Percentiles rank a stretch among this genome's conserved stretches.
Conservation (phyloP, 2,888 invertebrate genomes). For the Drosophila stalkeri region DNA sequence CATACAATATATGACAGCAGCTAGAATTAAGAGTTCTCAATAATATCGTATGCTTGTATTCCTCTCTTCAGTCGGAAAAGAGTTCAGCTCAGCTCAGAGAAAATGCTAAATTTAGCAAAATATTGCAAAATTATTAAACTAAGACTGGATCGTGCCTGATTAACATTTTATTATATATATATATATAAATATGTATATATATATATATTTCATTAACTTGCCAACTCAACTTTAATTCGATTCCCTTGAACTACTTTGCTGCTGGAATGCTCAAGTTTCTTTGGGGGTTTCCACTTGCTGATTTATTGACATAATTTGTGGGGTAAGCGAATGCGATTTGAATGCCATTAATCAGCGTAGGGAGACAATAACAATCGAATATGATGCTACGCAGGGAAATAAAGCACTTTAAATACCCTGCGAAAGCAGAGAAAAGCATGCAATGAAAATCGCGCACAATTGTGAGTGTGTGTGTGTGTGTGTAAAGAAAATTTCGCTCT, state of each 20-base stretch:
- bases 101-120: no score
- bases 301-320: constrained; percentile 68
- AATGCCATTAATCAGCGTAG: constrained; percentile 66
- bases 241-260: neutral
- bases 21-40: no score
- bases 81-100: no score
- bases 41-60: no score
- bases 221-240: neutral
- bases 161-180: no score
- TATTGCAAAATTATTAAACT: no score
- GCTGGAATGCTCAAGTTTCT: neutral
- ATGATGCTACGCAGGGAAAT: no score
- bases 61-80: neutral
- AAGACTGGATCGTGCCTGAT: no score
- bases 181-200: neutral
- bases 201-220: neutral
- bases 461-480: no score
- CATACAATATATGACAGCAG: no score
- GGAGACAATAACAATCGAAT: constrained; percentile 56
- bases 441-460: no score
- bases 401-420: neutral
- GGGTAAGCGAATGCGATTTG: constrained; percentile 61
- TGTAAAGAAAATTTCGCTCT: neutral
- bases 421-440: neutral
- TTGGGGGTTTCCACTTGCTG: constrained; percentile 32